Evolutionary conservation across 2,113 vertebrate species (phyloP), one percentile per base, ranked within the genome.

Genomic region (Acanthisitta chloris): DNA sequence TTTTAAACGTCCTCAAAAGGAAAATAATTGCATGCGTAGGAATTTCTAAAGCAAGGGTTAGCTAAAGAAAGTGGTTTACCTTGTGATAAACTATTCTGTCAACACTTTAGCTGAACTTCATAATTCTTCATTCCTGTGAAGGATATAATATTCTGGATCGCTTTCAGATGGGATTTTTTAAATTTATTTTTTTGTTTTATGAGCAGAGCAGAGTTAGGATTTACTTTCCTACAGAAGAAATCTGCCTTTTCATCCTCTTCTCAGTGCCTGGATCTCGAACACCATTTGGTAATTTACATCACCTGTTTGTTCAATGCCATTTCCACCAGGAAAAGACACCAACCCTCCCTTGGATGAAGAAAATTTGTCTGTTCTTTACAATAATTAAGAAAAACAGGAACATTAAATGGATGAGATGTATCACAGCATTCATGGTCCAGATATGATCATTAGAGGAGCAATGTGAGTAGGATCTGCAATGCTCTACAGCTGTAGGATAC

Each of bases 61-160:
- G 55, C 82, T 92, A 65, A 82, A 86, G 79, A 69, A 90, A 88
- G 86, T 64, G 23, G 4, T 61, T 86, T 61, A 76, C 13, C 36
- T 90, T 2, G 4, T 95, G 82, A 96, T 88, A 94, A 96, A 96
- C 79, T 80, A 31, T 72, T 90, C 86, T 92, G 94, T 96, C 93
- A 92, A 76, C 43, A 65, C n/a, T 80, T 82, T 9, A 90, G 67
- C 82, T 90, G 79, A 88, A 96, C 36, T 71, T 86, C 88, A 55
- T 88, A 69, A 86, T 72, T 86, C 77, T 92, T 94, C 71, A 57
- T 83, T 88, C 49, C 36, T 86, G 64, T 77, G 77, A 92, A 94
- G 67, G 73, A 91, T 62, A 72, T 58, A 77, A 81, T 73, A 83
- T 54, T 92, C 72, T 88, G 54, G 38, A 84, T 78, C 25, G 36